Conservation (phyloP, 2,797 vertebrate genomes). For the Gallinago stenura region DNA sequence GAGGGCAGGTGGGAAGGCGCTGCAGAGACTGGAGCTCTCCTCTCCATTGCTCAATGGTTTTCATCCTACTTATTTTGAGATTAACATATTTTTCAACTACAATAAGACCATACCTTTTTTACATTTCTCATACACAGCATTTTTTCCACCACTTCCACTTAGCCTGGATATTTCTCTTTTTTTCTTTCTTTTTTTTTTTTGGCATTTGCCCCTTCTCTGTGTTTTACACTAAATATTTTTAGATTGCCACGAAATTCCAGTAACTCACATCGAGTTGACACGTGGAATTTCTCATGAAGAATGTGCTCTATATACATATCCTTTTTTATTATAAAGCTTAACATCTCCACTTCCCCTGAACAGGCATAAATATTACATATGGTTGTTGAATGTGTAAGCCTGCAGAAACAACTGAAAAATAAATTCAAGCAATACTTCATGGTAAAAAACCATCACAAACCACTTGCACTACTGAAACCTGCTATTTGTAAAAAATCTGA, state of each 20-base stretch:
- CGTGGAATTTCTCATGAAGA: neutral
- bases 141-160: neutral
- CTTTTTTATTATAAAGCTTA: neutral
- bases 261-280: neutral
- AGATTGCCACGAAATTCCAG: neutral
- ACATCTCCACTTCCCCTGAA: neutral
- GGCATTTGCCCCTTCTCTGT: neutral
- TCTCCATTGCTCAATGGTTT: rapidly evolving
- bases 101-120: neutral
- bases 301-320: neutral
- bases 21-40: neutral
- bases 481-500: neutral
- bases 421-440: neutral
- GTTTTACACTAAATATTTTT: neutral
- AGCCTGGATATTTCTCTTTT: neutral
- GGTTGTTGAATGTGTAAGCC: neutral
- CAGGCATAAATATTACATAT: neutral
- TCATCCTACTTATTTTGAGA: neutral
- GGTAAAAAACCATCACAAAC: neutral
- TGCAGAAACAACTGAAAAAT: neutral
- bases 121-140: too few relatives aligned
- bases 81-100: neutral
- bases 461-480: neutral
- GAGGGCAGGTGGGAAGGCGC: neutral
- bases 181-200: neutral